A percentile compares a stretch with the other conserved stretches of the same genome.
These are phyloP conservation scores for Aquatica leii DNA, from an alignment of 2,888 invertebrate species.

Conservation along the genomic window DNA sequence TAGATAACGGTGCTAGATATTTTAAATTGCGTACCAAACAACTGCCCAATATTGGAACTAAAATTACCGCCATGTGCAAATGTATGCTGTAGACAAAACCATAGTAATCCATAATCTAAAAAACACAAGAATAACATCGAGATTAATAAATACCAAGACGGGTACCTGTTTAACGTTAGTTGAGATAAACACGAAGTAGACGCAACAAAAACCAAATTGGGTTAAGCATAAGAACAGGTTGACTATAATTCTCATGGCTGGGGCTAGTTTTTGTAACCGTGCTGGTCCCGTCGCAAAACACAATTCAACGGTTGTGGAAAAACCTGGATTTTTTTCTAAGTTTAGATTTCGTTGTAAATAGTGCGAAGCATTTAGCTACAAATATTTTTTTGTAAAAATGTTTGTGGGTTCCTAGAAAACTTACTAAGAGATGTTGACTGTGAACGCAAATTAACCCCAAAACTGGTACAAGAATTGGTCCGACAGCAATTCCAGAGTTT, in stretches of 20 bases:
- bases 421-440: slow-evolving; percentile 90
- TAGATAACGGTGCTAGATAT: slow-evolving; percentile 79
- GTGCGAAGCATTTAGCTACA: slow-evolving; percentile 74
- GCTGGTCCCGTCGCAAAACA: slow-evolving; percentile 81
- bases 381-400: slow-evolving; percentile 28
- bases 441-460: slow-evolving; percentile 90
- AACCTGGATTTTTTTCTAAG: slow-evolving; percentile 69
- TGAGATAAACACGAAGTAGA: slow-evolving; percentile 95
- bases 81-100: slow-evolving; percentile 70
- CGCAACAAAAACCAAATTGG: slow-evolving; percentile 98
- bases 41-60: slow-evolving; percentile 76
- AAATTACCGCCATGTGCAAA: slow-evolving; percentile 76
- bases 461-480: slow-evolving; percentile 77
- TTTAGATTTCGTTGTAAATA: slow-evolving; percentile 70
- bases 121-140: slow-evolving; percentile 38
- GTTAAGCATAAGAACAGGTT: slow-evolving; percentile 91
- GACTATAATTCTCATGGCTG: slow-evolving; percentile 73
- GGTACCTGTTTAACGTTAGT: slow-evolving; percentile 81
- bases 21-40: slow-evolving; percentile 81
- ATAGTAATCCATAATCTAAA: slow-evolving; percentile 74
- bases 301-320: slow-evolving; percentile 84
- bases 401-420: slow-evolving; percentile 1
- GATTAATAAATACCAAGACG: slow-evolving; percentile 24
- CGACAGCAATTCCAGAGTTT: slow-evolving; percentile 88
- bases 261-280: slow-evolving; percentile 68